Evolutionary conservation across 2,888 invertebrate genomes (phyloP), one percentile per base, ranked within the genome.

Genomic region (Clunio marinus): DNA sequence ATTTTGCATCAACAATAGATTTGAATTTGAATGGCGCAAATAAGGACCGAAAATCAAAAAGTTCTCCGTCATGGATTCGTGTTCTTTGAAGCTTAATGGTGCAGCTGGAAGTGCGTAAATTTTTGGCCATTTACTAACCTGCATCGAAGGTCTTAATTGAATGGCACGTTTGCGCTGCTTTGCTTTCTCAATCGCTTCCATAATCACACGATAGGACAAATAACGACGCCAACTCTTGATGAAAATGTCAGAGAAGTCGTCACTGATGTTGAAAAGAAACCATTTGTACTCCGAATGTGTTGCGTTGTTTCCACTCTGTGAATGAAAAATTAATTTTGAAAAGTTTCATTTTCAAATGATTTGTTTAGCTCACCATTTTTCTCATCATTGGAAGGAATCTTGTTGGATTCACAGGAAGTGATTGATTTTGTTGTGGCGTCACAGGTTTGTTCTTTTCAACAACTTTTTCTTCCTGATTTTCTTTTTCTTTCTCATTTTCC

Each of bases 191-290:
- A 76, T 73, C 0, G 75, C 71, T 62, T 76, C 74, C 70, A 76
- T 74, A 37, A 79, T 77, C 3, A 76, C 74, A 70, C 76, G 76
- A 55, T 76, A 69, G 0, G 77, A 76, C 10, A 79, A 74, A 70
- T 77, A 73, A 66, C 76, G 76, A n/a, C 73, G 73, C 70, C 77
- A 75, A 2, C 76, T 74, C 1, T 77, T 77, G 15, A 79, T 75
- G 58, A 76, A 78, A 59, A 79, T 76, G 69, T 78, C 78, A 2
- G 79, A 78, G 68, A 78, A 79, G 71, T 79, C 79, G 69, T 75
- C 75, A 17, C 71, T 74, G 2, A 79, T 70, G 51, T 76, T 75
- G 1, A 79, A 70, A 15, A 78, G 75, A 3, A 78, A 72, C 78
- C 79, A 79, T 17, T 66, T 66, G 32, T n/a, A 55, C 13, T 51